phyloP scores from a whole-genome alignment of 2,113 vertebrate genomes.

The Rhinolophus sinicus region DNA sequence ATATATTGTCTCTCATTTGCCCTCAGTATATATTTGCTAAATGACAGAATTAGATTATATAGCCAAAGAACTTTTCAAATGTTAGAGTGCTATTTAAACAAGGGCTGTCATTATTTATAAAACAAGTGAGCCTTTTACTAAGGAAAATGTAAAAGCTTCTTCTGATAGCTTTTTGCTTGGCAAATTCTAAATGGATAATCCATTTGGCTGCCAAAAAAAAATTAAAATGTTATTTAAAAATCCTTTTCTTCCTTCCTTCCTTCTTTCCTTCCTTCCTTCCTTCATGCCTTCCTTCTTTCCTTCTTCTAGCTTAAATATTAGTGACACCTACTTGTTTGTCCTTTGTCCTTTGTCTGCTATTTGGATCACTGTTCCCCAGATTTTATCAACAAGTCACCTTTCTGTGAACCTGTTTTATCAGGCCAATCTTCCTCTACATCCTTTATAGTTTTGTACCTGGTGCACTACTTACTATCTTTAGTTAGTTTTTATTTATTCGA shows the following conservation, averaged over 20 bases:
- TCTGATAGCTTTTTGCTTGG: slow-evolving; percentile 29
- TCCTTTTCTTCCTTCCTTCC: neutral
- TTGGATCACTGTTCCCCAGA: neutral
- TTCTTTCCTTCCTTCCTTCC: neutral
- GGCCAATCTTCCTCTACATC: neutral
- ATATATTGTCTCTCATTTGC: neutral
- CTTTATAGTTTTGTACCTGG: neutral
- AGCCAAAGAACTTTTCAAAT: slow-evolving; percentile 40
- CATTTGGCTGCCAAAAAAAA: neutral
- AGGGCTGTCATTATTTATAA: slow-evolving; percentile 62
- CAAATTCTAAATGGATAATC: slow-evolving; percentile 52
- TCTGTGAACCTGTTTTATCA: neutral
- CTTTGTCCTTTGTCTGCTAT: neutral
- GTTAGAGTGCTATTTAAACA: slow-evolving; percentile 44
- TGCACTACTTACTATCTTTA: neutral
- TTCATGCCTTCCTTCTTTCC: too few species aligned
- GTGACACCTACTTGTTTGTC: slow-evolving; percentile 60
- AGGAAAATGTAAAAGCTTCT: slow-evolving; percentile 46
- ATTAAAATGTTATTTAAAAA: neutral
- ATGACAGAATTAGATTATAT: slow-evolving; percentile 5
- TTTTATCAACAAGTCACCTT: neutral
- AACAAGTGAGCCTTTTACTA: slow-evolving; percentile 51
- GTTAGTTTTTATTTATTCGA: neutral
- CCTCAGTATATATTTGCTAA: neutral
- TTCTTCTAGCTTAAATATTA: slow-evolving; percentile 61